Base-by-base conservation (phyloP, 2,797 vertebrate species). In the Pangasius djambal region DNA sequence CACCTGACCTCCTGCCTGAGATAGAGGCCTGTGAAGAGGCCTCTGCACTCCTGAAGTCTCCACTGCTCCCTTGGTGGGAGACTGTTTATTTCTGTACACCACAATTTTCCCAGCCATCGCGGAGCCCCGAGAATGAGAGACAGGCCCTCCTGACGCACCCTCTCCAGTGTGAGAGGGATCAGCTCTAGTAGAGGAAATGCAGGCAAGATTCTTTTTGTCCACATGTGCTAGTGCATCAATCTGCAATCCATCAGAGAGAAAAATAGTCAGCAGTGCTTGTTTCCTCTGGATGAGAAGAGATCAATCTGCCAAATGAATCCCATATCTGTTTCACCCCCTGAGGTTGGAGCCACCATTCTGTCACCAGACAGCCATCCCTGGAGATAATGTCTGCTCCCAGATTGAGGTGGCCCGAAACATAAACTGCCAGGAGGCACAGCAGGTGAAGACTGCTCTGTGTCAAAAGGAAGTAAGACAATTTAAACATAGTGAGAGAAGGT, bases 281-380 rank as follows among this genome's bases (percentile, higher is more conserved):
- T 83, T 40, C 15, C 37, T 83, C 57, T 63, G 44, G 37, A 69
- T 69, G 83, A 34, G 50, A 55, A 25, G 50, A 55, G 83, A 79
- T 50, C 75, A 65, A 79, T 37, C 86, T 65, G 20, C 20, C 48
- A 85, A 85, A 85, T 31, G 65, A 85, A 70, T 70, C 67, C 48
- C 48, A 85, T 85, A 70, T 85, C 44, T 34, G n/a, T 70, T 85
- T 52, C 59, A 20, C 15, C 2, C 3, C 6, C 28, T 86, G 18
- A 57, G 2, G 44, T 37, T 67, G 84, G 79, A 85, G 6, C 22
- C 16, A 6, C 22, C 10, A 70, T 59, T 75, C 52, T 75, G 37
- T 61, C 25, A 61, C 15, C 70, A 70, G 65, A 37, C 16, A 69
- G 65, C 20, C 48, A 13, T 52, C 83, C 44, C n/a, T 84, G 65